A percentile compares a stretch with the other conserved stretches of the same genome.
These are phyloP conservation scores for Rana temporaria DNA, from an alignment of 2,113 vertebrate species.

Conservation along the genomic window DNA sequence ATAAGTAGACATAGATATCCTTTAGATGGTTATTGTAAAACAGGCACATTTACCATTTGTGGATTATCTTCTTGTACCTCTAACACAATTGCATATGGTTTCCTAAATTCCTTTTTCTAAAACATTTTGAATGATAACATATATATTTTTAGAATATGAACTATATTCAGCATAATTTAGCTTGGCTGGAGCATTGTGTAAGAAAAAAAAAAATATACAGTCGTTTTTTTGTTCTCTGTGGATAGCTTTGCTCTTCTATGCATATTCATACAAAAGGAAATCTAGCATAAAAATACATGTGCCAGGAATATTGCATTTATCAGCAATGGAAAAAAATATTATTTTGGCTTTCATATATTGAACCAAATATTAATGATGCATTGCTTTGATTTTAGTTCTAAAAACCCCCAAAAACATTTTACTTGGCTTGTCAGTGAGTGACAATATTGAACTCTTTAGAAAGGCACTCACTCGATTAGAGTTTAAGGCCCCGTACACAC, in stretches of 20 bases:
- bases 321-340: conserved; percentile 5
- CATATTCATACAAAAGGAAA: conserved; percentile 7
- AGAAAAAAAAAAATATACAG: neutral
- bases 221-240: conserved; percentile 17
- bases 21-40: too few species aligned
- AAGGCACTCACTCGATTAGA: too few species aligned
- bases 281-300: conserved; percentile 27
- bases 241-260: conserved; percentile 17
- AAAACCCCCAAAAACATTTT: neutral
- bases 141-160: neutral
- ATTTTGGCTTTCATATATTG: neutral
- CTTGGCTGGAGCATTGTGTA: neutral
- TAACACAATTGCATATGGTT: too few species aligned
- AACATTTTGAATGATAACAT: neutral
- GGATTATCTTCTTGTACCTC: too few species aligned
- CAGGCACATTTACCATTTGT: too few species aligned
- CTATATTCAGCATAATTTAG: neutral
- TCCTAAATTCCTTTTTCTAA: too few species aligned
- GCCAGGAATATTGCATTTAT: conserved; percentile 32
- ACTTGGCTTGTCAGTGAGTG: neutral
- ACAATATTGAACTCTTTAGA: neutral
- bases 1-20: too few species aligned
- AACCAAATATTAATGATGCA: conserved; percentile 12
- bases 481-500: too few species aligned
- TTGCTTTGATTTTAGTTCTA: conserved; percentile 1